Conservation (phyloP, 2,888 invertebrate genomes). For the Cancer borealis region DNA sequence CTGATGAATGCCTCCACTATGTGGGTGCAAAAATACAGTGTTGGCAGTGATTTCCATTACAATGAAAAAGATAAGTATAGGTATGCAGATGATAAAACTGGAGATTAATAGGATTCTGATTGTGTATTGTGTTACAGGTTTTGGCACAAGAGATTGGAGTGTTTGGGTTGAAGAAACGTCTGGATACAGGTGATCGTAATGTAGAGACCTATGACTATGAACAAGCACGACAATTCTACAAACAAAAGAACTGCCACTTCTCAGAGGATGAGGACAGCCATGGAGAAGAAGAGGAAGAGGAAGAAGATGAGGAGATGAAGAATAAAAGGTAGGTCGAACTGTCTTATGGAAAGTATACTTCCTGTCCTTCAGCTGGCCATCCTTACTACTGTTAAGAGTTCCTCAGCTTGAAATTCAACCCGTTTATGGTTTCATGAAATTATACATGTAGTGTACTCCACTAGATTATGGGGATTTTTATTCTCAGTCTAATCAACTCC, state of each 20-base stretch:
- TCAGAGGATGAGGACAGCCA: slow-evolving; percentile 25
- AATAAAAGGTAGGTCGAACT: slow-evolving; percentile 27
- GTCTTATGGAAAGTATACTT: not conserved
- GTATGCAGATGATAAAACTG: not conserved
- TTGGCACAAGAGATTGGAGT: slow-evolving; percentile 75
- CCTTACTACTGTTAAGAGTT: not conserved
- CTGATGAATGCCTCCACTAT: too few relatives aligned
- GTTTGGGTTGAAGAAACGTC: slow-evolving; percentile 72
- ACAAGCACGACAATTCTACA: slow-evolving; percentile 57
- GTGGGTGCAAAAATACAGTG: not conserved
- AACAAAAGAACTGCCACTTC: not conserved
- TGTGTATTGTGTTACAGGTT: slow-evolving; percentile 54
- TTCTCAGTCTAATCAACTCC: too few relatives aligned
- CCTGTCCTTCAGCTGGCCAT: not conserved
- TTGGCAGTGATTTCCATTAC: not conserved
- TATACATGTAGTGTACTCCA: too few relatives aligned
- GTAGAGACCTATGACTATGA: slow-evolving; percentile 75
- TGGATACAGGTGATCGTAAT: slow-evolving; percentile 65
- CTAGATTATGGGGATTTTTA: too few relatives aligned
- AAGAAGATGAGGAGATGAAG: slow-evolving; percentile 37
- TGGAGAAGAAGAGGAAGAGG: slow-evolving; percentile 67
- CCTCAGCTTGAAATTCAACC: too few relatives aligned
- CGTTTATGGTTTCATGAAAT: too few relatives aligned
- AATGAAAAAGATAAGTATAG: not conserved
- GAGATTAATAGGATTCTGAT: not conserved